Percentiles rank a stretch among this genome's conserved stretches.
Evolutionary conservation across 1,140 invertebrate species (phyloP).

Genomic region (Tribolium castaneum): DNA sequence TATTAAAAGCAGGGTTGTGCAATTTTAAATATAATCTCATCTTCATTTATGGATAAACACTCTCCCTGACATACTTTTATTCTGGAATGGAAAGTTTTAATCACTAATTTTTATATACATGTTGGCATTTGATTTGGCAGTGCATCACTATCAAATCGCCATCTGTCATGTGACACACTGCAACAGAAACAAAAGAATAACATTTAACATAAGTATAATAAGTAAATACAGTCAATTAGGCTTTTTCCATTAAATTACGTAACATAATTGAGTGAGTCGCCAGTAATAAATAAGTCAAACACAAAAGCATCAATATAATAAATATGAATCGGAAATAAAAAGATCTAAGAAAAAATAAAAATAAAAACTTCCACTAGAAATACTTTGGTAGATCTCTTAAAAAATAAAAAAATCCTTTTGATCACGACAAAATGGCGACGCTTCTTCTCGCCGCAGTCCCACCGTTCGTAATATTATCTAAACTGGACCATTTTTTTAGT

Average conservation of each 20-base stretch:
- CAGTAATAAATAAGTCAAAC: slow-evolving; percentile 34
- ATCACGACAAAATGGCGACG: slow-evolving; percentile 89
- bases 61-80: slow-evolving; percentile 23
- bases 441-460: slow-evolving; percentile 78
- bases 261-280: slow-evolving; percentile 34
- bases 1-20: slow-evolving; percentile 51
- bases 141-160: slow-evolving; percentile 1
- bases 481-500: slow-evolving; percentile 91
- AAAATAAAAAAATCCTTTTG: slow-evolving; percentile 34
- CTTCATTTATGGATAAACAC: background rate
- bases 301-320: slow-evolving; percentile 30
- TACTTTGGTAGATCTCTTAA: slow-evolving; percentile 58
- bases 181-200: slow-evolving; percentile 2
- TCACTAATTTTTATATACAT: slow-evolving; percentile 38
- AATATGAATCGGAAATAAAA: slow-evolving; percentile 14
- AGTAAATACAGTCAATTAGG: slow-evolving; percentile 39
- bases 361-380: slow-evolving; percentile 43
- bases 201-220: slow-evolving; percentile 19
- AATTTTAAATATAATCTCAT: slow-evolving; percentile 40
- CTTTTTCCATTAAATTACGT: slow-evolving; percentile 15
- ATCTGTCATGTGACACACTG: slow-evolving; percentile 4
- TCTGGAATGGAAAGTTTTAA: slow-evolving; percentile 46
- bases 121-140: slow-evolving; percentile 24
- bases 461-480: slow-evolving; percentile 85
- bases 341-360: slow-evolving; percentile 28